phyloP scores from a whole-genome alignment of 1,140 invertebrate species.

The Drepana arcuata region DNA sequence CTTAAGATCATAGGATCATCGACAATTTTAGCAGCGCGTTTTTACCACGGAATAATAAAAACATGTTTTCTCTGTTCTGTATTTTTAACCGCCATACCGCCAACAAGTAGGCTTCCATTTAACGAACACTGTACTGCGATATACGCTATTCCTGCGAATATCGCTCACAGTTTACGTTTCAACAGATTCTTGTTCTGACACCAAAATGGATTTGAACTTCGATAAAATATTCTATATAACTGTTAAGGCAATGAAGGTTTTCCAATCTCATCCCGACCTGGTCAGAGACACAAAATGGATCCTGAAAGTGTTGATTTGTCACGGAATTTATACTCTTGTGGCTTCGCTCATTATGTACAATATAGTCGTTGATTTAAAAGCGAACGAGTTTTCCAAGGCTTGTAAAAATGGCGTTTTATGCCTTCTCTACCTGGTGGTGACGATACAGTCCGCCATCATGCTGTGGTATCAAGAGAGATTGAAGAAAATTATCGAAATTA shows the following conservation, averaged over 20 bases:
- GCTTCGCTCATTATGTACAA: slow-evolving; percentile 21
- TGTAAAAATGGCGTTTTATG: slow-evolving; percentile 28
- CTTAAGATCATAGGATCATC: too few relatives aligned
- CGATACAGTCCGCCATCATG: slow-evolving; percentile 23
- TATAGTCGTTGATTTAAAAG: slow-evolving; percentile 27
- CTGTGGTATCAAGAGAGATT: slow-evolving; percentile 18
- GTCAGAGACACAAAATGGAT: slow-evolving; percentile 30
- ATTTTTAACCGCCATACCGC: too few relatives aligned
- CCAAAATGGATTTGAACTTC: slow-evolving; percentile 24
- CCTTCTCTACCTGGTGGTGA: slow-evolving; percentile 18
- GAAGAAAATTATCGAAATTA: slow-evolving; percentile 20
- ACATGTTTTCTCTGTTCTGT: too few relatives aligned
- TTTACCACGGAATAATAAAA: too few relatives aligned
- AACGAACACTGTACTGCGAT: too few relatives aligned
- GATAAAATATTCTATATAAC: slow-evolving; percentile 28
- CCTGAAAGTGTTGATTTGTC: slow-evolving; percentile 13
- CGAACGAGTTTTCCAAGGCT: slow-evolving; percentile 22
- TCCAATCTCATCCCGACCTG: slow-evolving; percentile 25
- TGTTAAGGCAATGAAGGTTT: slow-evolving; percentile 17
- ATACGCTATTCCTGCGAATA: too few relatives aligned
- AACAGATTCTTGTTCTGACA: too few relatives aligned
- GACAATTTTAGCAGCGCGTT: too few relatives aligned
- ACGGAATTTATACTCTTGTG: slow-evolving; percentile 15
- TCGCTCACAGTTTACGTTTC: too few relatives aligned
- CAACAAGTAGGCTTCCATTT: too few relatives aligned